Percentiles rank a stretch among this genome's conserved stretches.
Conservation (phyloP, 2,113 vertebrate species). For the Morone saxatilis region DNA sequence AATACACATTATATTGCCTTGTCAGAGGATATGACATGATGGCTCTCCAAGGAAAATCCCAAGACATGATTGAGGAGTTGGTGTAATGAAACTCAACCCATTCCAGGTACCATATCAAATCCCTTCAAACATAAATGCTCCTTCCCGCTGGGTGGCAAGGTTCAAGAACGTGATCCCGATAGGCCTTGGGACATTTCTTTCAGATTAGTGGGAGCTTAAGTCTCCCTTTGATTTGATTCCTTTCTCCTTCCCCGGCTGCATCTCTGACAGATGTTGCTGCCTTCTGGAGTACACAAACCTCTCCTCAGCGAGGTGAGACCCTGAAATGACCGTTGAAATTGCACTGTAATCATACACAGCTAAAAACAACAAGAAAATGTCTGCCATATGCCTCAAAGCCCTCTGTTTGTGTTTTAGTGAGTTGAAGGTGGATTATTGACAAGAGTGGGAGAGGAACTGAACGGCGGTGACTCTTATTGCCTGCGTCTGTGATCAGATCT, state of each 20-base stretch:
- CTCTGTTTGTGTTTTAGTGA: slow-evolving; percentile 75
- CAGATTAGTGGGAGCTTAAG: slow-evolving; percentile 68
- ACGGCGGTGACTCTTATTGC: slow-evolving; percentile 68
- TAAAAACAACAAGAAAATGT: slow-evolving; percentile 82
- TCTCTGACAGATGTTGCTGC: slow-evolving; percentile 65
- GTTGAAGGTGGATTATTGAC: slow-evolving; percentile 75
- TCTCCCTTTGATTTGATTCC: slow-evolving; percentile 74
- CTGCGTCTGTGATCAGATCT: slow-evolving; percentile 73
- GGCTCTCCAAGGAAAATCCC: slow-evolving; percentile 38
- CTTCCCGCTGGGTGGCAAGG: slow-evolving; percentile 66
- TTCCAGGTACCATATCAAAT: slow-evolving; percentile 65
- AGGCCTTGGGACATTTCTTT: slow-evolving; percentile 70
- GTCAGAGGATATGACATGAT: slow-evolving; percentile 11
- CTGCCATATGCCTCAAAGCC: slow-evolving; percentile 80
- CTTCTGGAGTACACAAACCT: slow-evolving; percentile 66
- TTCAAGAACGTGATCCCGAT: slow-evolving; percentile 63
- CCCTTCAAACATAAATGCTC: slow-evolving; percentile 64
- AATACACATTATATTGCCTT: neutral
- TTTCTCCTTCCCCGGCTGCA: slow-evolving; percentile 55
- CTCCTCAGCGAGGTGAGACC: slow-evolving; percentile 75
- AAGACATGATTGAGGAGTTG: slow-evolving; percentile 57
- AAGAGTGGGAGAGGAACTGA: slow-evolving; percentile 56
- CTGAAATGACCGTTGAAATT: slow-evolving; percentile 81
- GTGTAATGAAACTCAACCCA: slow-evolving; percentile 57
- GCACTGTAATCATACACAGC: slow-evolving; percentile 79